Evolutionary conservation across 2,113 vertebrate species (phyloP), one percentile per base, ranked within the genome.

Genomic region (Crotalus horridus): DNA sequence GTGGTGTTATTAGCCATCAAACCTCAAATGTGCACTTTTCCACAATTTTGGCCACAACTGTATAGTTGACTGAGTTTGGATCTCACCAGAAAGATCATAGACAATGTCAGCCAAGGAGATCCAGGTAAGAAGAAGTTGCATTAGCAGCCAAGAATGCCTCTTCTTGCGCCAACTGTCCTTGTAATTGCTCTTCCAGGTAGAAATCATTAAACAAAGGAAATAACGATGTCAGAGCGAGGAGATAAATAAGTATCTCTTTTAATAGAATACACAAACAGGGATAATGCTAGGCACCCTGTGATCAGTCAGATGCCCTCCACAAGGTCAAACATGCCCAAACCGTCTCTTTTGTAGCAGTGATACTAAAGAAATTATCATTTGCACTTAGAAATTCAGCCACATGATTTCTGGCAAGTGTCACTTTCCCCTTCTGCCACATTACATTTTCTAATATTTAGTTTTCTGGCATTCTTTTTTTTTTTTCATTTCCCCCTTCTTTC

Each of bases 171-270:
- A 86, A 92, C 87, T 87, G 89, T 94, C 95, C 95, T 95, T 88
- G 94, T 94, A 97, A 97, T 95, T 96, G 93, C 94, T 96, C 93
- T 96, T 96, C 94, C 95, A 97, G 97, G 96, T 95, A 96, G 91
- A 95, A 95, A 95, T 97, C 97, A 97, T 97, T 98, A 97, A 97
- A 96, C 96, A 94, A 92, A 91, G 33, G 91, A 95, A 96, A 95
- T 91, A 94, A 92, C 91, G 81, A 93, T 90, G 95, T 94, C 1
- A 0, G 5, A 90, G 69, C 93, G 93, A 23, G 91, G 91, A 97
- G 97, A 98, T 98, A 97, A 97, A 98, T 98, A 97, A 97, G 93
- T 95, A 98, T 97, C 97, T 97, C 94, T 96, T 95, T 96, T 90
- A 61, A 92, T 48, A 93, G 89, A 93, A 94, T 92, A 95, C 95